Base-by-base conservation (phyloP, 2,797 vertebrate genomes). In the Propithecus deckenii region DNA sequence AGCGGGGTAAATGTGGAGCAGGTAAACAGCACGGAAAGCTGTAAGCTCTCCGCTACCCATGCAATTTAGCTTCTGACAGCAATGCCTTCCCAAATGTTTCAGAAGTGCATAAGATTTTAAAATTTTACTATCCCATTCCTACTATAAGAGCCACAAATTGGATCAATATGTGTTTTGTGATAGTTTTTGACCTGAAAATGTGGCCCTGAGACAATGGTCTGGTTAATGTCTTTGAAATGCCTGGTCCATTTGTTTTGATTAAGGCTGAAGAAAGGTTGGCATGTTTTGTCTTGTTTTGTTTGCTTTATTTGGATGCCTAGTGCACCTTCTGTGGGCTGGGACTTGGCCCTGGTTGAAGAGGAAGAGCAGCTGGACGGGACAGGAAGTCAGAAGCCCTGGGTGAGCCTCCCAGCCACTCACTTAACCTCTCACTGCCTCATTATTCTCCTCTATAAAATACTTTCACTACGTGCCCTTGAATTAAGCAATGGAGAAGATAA, bases 71-170 rank as follows among this genome's bases (percentile, higher is more conserved):
- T 65, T 57, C 15, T 9, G 20, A 63, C 38, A 74, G 3, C 61
- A 91, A 20, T 25, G 18, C 1, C 38, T 52, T 91, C 32, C 43
- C 6, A 30, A 80, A 20, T 11, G 17, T 67, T 90, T 65, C 1
- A 1, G 28, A 22, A 5, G n/a, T 7, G 38, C 4, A 55, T 15
- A 2, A 1, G 13, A 7, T 71, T 22, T 43, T 57, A 92, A 88
- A 57, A 28, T 65, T 17, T 83, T 75, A 14, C 69, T 30, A 13
- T 84, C 46, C 7, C 2, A 15, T 72, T 83, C 28, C 3, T 61
- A 0, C 3, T 61, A 0, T 22, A n/a, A 38, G n/a, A 38, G 13
- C 8, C n/a, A n/a, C 0, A 20, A 18, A 52, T n/a, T 17, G 18
- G 38, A 67, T 50, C 23, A 32, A 9, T 30, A 25, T 71, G 59